Evolutionary conservation across 2,797 vertebrate species (phyloP), one percentile per base, ranked within the genome.

Genomic region (Myripristis murdjan): DNA sequence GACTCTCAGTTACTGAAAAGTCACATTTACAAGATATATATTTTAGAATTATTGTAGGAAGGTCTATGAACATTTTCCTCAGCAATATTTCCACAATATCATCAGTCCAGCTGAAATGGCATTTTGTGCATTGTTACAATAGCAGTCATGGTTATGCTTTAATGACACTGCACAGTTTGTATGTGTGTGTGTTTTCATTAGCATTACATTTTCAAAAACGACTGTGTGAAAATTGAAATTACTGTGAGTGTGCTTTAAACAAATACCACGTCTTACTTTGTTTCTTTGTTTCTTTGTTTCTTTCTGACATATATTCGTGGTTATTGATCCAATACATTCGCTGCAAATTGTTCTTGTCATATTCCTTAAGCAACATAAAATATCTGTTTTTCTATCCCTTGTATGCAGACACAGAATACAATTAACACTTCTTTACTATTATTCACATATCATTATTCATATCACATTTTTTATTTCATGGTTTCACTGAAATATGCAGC

Each of bases 11-110:
- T 70, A 64, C 49, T 72, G n/a, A 54, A 75, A 75, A 71, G 66
- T 79, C 71, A 81, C 56, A 86, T 84, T 86, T 67, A 60, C 46
- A 69, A 82, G 81, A 83, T 55, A 6, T 59, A 73, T 49, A 67
- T 35, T 20, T 44, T 10, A 0, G 57, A 31, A 58, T 59, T 62
- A 57, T 60, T 53, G 52, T 16, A 39, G 44, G 54, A 70, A 68
- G 59, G 64, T 49, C 78, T 18, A 74, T 70, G 75, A 86, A 76
- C 77, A 70, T 64, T 75, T 80, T n/a, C 59, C 41, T 49, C 28
- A 16, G 61, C 60, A 78, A 82, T 82, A 60, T 65, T 76, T 75
- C 61, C 59, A 54, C 18, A 41, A 73, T 64, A 75, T 73, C 73
- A 75, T 72, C 85, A 83, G 82, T 73, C 75, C 68, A 10, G 62